These are phyloP conservation scores for Drosophila vallismaia DNA, from an alignment of 2,888 invertebrate genomes.

Conservation along the genomic window DNA sequence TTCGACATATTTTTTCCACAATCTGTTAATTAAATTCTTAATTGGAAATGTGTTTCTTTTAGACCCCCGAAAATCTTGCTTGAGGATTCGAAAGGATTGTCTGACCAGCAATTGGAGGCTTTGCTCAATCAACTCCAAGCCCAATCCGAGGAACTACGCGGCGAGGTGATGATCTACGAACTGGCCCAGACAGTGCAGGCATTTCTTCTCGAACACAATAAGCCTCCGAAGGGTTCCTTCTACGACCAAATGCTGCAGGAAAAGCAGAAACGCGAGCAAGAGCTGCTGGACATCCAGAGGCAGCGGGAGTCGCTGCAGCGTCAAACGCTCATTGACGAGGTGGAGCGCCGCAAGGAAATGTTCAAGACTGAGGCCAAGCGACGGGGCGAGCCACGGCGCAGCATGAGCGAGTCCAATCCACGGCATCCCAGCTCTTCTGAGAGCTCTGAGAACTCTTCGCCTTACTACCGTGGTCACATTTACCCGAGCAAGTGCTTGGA, in stretches of 20 bases:
- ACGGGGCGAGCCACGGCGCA: slow-evolving; percentile 84
- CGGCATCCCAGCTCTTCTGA: slow-evolving; percentile 85
- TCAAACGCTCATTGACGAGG: slow-evolving; percentile 90
- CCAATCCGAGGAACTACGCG: slow-evolving; percentile 86
- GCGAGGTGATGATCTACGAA: slow-evolving; percentile 95
- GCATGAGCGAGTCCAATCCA: slow-evolving; percentile 84
- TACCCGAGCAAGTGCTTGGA: slow-evolving; percentile 83
- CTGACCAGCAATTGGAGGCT: slow-evolving; percentile 87
- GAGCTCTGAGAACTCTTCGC: slow-evolving; percentile 85
- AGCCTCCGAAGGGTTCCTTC: slow-evolving; percentile 91
- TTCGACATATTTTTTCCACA: background rate
- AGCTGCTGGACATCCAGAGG: slow-evolving; percentile 86
- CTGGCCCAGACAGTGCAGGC: slow-evolving; percentile 91
- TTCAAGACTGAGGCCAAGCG: slow-evolving; percentile 88
- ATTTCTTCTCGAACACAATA: slow-evolving; percentile 92
- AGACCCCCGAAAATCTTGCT: slow-evolving; percentile 89
- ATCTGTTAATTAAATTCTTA: background rate
- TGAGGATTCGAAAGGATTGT: slow-evolving; percentile 91
- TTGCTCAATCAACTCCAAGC: slow-evolving; percentile 87
- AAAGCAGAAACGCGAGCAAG: slow-evolving; percentile 87
- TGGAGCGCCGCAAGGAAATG: slow-evolving; percentile 91
- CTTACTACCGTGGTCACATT: slow-evolving; percentile 78
- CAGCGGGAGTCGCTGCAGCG: slow-evolving; percentile 89
- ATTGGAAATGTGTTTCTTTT: slow-evolving; percentile 55
- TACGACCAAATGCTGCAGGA: slow-evolving; percentile 95